Evolutionary conservation across 2,113 vertebrate genomes (phyloP).

Genomic region (Oncorhynchus keta): DNA sequence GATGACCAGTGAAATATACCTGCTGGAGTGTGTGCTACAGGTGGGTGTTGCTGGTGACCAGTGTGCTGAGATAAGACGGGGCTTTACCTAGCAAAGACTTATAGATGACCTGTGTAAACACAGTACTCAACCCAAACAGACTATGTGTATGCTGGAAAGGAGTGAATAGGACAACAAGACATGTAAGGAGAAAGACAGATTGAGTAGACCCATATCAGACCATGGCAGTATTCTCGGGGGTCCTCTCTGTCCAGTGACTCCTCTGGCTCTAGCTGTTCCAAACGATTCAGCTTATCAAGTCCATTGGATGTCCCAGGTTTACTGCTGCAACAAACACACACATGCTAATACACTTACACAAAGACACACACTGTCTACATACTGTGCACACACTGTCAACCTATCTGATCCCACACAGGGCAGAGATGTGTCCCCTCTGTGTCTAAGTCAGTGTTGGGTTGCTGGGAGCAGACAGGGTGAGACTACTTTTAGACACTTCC

Average conservation of each 20-base stretch:
- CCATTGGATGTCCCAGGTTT: slow-evolving; percentile 17
- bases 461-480: slow-evolving; percentile 20
- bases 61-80: too few relatives aligned
- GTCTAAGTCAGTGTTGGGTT: slow-evolving; percentile 26
- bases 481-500: slow-evolving; percentile 55
- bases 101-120: too few relatives aligned
- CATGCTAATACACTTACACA: background rate
- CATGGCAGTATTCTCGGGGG: slow-evolving; percentile 64
- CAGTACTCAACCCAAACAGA: too few relatives aligned
- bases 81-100: too few relatives aligned
- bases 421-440: background rate
- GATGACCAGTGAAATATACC: too few relatives aligned
- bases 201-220: slow-evolving; percentile 50
- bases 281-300: slow-evolving; percentile 31
- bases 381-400: background rate
- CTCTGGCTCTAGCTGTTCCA: slow-evolving; percentile 54
- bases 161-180: background rate
- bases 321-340: slow-evolving; percentile 21
- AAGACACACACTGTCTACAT: background rate
- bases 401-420: too few relatives aligned
- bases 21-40: too few relatives aligned
- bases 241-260: slow-evolving; percentile 61
- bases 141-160: background rate
- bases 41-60: too few relatives aligned
- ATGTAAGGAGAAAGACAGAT: background rate